Base-by-base conservation (phyloP, 2,113 vertebrate genomes). In the Corydoras sp. region DNA sequence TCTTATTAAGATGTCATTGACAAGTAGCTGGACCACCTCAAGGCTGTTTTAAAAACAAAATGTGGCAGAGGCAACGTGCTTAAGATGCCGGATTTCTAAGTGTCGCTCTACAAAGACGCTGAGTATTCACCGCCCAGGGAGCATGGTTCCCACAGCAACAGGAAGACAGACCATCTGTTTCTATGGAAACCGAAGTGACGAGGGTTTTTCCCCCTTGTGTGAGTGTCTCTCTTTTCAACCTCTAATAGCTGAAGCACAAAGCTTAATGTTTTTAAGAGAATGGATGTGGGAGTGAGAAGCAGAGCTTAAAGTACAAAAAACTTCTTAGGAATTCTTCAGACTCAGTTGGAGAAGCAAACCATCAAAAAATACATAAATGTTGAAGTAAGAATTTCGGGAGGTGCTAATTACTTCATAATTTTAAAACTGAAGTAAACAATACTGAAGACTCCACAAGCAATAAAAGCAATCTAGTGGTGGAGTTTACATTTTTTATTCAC, bases 121-220 rank as follows among this genome's bases (percentile, higher is more conserved):
- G 59, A 80, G 82, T 80, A 77, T 81, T 82, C 70, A 83, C 85
- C 83, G 83, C 87, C 87, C 73, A 79, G 80, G 86, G 87, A 86
- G 85, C 78, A 79, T 80, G 80, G 85, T 86, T 87, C 86, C 85
- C 84, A 78, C 80, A 75, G 88, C 58, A 83, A 87, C 83, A 83
- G 81, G 69, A 82, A 86, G 85, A 82, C 84, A 79, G 85, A 88
- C 83, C 83, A 86, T 83, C 83, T 80, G 88, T 91, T 89, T 83
- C 89, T 86, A 88, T 89, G 79, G 89, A 86, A 90, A 91, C 89
- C 85, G 83, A 86, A 86, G 82, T 88, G 87, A 85, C 85, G 77
- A 75, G 79, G 85, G 69, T 62, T 73, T 71, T 62, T 58, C 15
- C 58, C 30, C 69, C 79, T 77, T 68, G 43, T 78, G 67, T 65